Conservation (phyloP, 2,797 vertebrate species). For the Eospalax fontanierii region DNA sequence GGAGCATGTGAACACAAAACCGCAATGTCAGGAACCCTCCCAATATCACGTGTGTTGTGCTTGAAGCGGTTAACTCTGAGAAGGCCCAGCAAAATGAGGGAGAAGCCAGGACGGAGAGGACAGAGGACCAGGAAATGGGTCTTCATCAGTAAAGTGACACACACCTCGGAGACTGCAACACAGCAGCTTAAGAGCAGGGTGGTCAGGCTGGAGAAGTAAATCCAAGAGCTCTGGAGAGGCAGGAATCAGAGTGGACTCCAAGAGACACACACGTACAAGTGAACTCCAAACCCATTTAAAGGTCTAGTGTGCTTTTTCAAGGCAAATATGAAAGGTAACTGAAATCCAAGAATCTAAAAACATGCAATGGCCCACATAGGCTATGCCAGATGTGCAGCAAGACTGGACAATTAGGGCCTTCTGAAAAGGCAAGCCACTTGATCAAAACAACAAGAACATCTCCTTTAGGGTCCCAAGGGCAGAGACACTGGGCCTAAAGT, state of each 20-base stretch:
- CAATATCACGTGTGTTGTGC: neutral
- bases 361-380: neutral
- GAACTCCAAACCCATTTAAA: neutral
- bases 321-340: neutral
- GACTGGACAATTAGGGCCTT: neutral
- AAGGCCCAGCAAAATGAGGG: neutral
- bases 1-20: neutral
- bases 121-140: neutral
- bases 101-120: neutral
- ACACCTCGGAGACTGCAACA: neutral
- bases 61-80: neutral
- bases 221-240: neutral
- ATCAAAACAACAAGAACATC: neutral
- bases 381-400: neutral
- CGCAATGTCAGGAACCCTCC: neutral
- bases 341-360: conserved; percentile 11
- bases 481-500: neutral
- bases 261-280: neutral
- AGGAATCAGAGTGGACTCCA: neutral
- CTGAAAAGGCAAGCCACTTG: conserved; percentile 2
- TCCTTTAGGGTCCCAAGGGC: neutral
- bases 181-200: neutral
- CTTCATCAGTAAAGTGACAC: neutral
- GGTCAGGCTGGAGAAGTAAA: neutral
- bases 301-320: neutral